phyloP scores from a whole-genome alignment of 2,797 vertebrate species.

The Triplophysa yarkandensis region DNA sequence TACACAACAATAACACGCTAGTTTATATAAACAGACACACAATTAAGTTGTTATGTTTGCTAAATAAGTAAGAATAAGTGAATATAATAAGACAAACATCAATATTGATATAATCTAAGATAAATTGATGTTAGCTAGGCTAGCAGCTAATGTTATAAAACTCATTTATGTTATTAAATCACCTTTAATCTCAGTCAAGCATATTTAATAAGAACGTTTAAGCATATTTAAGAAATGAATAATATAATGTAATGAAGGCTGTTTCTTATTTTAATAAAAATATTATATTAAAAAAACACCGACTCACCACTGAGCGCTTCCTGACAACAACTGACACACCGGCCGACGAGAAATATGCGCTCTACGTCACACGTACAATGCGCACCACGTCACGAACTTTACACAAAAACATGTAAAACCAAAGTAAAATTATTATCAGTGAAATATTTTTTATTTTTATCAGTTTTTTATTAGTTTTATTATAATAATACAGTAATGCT shows the following conservation, averaged over 20 bases:
- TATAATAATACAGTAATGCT: not conserved
- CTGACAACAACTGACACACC: slow-evolving; percentile 41
- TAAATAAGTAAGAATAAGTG: not conserved
- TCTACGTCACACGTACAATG: slow-evolving; percentile 31
- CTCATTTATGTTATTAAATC: not conserved
- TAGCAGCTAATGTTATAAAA: slow-evolving; percentile 12
- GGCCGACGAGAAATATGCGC: slow-evolving; percentile 29
- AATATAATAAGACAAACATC: not conserved
- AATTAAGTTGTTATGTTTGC: not conserved
- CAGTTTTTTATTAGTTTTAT: too few relatives aligned
- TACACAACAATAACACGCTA: not conserved
- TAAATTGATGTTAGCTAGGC: slow-evolving; percentile 22
- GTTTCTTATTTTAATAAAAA: not conserved
- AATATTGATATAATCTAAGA: not conserved
- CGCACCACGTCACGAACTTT: slow-evolving; percentile 6
- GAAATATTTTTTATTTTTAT: too few relatives aligned
- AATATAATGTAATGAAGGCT: not conserved
- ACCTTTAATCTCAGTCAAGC: not conserved
- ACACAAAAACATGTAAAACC: not conserved
- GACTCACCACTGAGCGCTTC: slow-evolving; percentile 43
- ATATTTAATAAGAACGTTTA: too few relatives aligned
- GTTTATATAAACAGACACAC: not conserved
- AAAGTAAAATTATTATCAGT: not conserved
- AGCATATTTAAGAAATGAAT: not conserved
- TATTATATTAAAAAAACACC: too few relatives aligned